Percentiles rank a stretch among this genome's conserved stretches.
Conservation (phyloP, 2,888 invertebrate species). For the Agrotis clavis region DNA sequence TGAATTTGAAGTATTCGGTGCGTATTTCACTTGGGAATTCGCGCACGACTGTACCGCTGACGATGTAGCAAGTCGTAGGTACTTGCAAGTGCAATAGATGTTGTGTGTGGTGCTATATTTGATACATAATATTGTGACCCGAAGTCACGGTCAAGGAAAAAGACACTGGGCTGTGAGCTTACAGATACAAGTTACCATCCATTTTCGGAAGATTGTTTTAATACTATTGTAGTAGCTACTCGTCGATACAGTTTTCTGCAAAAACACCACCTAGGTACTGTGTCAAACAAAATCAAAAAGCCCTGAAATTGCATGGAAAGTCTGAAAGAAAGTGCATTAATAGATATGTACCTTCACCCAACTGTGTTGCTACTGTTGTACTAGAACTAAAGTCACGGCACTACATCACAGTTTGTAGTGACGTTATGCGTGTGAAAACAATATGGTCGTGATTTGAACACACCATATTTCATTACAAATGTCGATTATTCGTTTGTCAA, state of each 20-base stretch:
- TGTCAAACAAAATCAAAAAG: too few species aligned
- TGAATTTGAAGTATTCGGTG: too few species aligned
- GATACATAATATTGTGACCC: background rate
- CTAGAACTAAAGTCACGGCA: constrained; percentile 9
- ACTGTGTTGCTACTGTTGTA: background rate
- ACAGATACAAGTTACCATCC: background rate
- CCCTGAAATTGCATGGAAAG: too few species aligned
- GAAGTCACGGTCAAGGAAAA: constrained; percentile 2
- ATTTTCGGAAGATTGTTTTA: background rate
- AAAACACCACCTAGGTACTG: too few species aligned
- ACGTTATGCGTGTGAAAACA: constrained; percentile 10
- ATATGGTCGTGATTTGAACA: background rate
- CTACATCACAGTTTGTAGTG: constrained; percentile 8
- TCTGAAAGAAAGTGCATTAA: too few species aligned
- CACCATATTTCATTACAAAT: constrained; percentile 20
- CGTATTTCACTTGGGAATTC: background rate
- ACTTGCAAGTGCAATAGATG: constrained; percentile 14
- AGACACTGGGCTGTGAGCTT: background rate
- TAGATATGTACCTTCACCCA: too few species aligned
- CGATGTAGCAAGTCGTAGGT: constrained; percentile 9
- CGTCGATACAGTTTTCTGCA: background rate
- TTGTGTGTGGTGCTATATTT: constrained; percentile 3
- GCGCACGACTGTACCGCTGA: constrained; percentile 7
- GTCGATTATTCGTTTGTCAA: background rate
- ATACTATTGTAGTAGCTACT: too few species aligned